Conservation (phyloP, 2,113 vertebrate genomes). For the Orcinus orca region DNA sequence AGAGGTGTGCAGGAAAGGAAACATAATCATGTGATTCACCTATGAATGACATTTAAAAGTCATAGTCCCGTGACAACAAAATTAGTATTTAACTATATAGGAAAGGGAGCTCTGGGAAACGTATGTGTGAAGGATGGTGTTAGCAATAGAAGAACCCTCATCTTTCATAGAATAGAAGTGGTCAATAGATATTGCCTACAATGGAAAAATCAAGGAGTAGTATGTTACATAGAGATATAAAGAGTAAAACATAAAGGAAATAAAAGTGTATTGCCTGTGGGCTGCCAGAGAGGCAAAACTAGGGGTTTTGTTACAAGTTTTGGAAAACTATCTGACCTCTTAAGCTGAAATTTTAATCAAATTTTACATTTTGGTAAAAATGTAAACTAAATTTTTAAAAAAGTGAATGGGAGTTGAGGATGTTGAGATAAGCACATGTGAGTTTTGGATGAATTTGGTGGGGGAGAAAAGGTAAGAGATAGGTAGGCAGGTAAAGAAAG, state of each 20-base stretch:
- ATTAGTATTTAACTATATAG: background rate
- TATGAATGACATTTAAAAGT: background rate
- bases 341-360: conserved; percentile 2
- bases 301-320: background rate
- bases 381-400: background rate
- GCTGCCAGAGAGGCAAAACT: background rate
- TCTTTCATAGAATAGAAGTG: background rate
- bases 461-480: background rate
- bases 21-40: background rate
- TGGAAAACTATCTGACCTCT: background rate
- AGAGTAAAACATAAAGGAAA: background rate
- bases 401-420: background rate
- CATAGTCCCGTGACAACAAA: background rate
- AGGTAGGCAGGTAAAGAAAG: background rate
- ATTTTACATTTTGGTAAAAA: background rate
- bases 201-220: background rate
- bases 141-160: background rate
- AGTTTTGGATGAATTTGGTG: background rate
- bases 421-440: background rate
- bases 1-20: background rate
- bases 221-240: background rate
- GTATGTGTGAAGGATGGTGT: background rate
- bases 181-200: background rate
- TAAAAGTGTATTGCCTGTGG: background rate
- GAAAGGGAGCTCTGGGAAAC: background rate